A percentile compares a stretch with the other conserved stretches of the same genome.
phyloP scores from a whole-genome alignment of 2,888 invertebrate genomes.

The Tinea semifulvella region DNA sequence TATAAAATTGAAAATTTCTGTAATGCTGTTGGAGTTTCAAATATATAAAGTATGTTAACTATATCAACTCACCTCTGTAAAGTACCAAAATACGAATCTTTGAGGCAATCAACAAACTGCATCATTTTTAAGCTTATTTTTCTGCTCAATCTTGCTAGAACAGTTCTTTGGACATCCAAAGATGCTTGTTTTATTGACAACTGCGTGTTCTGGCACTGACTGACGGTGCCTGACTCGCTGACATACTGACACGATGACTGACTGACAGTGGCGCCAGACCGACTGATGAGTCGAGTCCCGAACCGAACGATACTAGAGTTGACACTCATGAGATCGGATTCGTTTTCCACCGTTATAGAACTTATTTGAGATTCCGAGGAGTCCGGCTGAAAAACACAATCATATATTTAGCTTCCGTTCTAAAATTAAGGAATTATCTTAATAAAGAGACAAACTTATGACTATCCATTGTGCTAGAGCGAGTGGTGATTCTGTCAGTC shows the following conservation, averaged over 20 bases:
- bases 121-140: slow-evolving; percentile 82
- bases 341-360: slow-evolving; percentile 40
- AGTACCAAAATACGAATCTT: slow-evolving; percentile 85
- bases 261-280: slow-evolving; percentile 24
- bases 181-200: slow-evolving; percentile 68
- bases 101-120: slow-evolving; percentile 81
- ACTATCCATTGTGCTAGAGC: too few species aligned
- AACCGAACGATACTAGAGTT: slow-evolving; percentile 14
- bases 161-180: slow-evolving; percentile 79
- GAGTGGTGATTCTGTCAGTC: too few species aligned
- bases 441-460: too few species aligned
- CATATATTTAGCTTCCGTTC: too few species aligned
- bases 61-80: slow-evolving; percentile 69
- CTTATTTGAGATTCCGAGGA: slow-evolving; percentile 22
- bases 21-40: too few species aligned
- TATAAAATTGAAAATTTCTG: too few species aligned
- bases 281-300: slow-evolving; percentile 6
- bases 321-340: slow-evolving; percentile 28
- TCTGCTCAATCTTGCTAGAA: slow-evolving; percentile 77
- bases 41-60: too few species aligned
- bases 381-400: slow-evolving; percentile 2
- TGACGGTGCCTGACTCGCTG: neutral
- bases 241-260: too few species aligned
- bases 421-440: too few species aligned
- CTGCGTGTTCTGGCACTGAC: slow-evolving; percentile 18